A percentile compares a stretch with the other conserved stretches of the same genome.
phyloP scores from a whole-genome alignment of 2,888 invertebrate genomes.

The Drosophila recens region DNA sequence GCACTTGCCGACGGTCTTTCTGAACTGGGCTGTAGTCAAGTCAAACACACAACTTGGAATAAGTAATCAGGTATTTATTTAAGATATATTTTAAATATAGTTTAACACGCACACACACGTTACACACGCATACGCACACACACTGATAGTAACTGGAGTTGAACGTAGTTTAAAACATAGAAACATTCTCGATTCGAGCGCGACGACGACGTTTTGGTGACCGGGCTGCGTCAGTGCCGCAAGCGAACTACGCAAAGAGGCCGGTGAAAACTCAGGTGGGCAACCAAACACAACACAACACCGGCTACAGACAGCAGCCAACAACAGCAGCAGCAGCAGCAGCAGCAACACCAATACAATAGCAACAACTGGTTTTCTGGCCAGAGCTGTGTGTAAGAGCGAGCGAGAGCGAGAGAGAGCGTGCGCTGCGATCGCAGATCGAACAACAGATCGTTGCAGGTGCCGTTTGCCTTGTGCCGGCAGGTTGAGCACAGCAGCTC shows the following conservation, averaged over 20 bases:
- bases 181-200: conserved; percentile 48
- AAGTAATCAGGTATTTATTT: conserved; percentile 10
- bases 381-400: conserved; percentile 30
- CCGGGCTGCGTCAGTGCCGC: conserved; percentile 79
- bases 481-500: conserved; percentile 62
- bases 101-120: conserved; percentile 37
- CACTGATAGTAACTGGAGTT: conserved; percentile 1
- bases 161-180: conserved; percentile 6
- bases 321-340: background rate
- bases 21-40: conserved; percentile 1
- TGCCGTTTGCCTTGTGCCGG: conserved; percentile 40
- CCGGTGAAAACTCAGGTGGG: conserved; percentile 63
- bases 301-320: conserved; percentile 25
- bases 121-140: background rate
- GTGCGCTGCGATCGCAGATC: conserved; percentile 48
- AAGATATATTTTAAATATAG: conserved; percentile 19
- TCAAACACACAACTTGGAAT: conserved; percentile 4
- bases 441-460: conserved; percentile 60
- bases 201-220: conserved; percentile 68
- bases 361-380: conserved; percentile 65
- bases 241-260: conserved; percentile 73
- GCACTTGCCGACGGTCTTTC: conserved; percentile 74
- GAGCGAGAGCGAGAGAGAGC: conserved; percentile 63
- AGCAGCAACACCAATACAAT: background rate
- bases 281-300: background rate